Percentiles rank a stretch among this genome's conserved stretches.
Conservation (phyloP, 2,113 vertebrate species). For the Tapirus terrestris region DNA sequence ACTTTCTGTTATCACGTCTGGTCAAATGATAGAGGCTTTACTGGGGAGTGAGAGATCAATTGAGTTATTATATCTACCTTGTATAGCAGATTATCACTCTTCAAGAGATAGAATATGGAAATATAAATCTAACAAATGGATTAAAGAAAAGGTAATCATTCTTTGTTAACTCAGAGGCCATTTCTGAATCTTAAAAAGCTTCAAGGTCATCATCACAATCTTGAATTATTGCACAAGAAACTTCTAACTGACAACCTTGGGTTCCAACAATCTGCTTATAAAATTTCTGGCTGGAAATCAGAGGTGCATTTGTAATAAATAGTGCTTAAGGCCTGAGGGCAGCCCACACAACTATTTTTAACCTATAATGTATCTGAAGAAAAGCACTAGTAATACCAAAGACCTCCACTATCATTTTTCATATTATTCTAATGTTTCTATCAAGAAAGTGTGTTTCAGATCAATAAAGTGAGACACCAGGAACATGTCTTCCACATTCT, state of each 20-base stretch:
- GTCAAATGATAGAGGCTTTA: constrained; percentile 42
- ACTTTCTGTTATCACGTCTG: constrained; percentile 12
- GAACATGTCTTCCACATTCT: neutral
- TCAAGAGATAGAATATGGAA: constrained; percentile 27
- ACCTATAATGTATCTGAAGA: neutral
- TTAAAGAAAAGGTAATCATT: neutral
- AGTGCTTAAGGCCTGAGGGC: neutral
- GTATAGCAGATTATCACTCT: neutral
- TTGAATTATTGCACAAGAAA: neutral
- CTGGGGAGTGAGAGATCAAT: neutral
- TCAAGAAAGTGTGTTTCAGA: neutral
- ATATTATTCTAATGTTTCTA: neutral
- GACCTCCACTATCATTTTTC: neutral
- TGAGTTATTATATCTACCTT: neutral
- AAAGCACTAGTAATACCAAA: neutral
- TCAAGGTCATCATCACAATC: neutral
- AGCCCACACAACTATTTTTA: neutral
- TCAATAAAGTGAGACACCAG: neutral
- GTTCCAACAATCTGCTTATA: neutral
- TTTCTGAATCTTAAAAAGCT: constrained; percentile 14
- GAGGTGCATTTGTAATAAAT: neutral
- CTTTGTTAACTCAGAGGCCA: neutral
- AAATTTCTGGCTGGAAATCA: neutral
- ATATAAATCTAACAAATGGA: constrained; percentile 20
- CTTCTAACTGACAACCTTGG: neutral